Evolutionary conservation across 2,113 vertebrate genomes (phyloP), one percentile per base, ranked within the genome.

Genomic region (Nothocercus julius): DNA sequence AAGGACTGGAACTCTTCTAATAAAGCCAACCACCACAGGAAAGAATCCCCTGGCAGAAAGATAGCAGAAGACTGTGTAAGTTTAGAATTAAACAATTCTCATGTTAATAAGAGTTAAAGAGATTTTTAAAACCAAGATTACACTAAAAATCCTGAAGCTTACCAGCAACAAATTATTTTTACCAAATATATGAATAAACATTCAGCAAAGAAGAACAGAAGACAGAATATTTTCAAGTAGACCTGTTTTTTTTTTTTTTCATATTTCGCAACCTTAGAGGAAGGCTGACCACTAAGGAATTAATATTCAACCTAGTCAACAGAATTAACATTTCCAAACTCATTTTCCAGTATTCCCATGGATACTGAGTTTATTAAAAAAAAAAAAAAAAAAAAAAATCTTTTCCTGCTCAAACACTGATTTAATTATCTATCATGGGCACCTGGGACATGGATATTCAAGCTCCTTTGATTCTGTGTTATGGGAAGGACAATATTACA

Each of bases 1-100:
- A 10, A 99, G 98, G 62, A 99, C 96, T 20, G 99, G 99, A 84
- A 99, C 98, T 98, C 99, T 99, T 97, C 99, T 98, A 95, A 99
- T 99, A 94, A 99, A 99, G 93, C 99, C 99, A 32, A 99, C 89
- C 3, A 99, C 98, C 59, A 99, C 99, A 82, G 99, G 99, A 97
- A 99, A 99, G 98, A 99, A 99, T 6, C 99, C 99, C 98, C 99
- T 99, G 94, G 36, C 96, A 45, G 34, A 22, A 87, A 90, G 49
- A 82, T 17, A 88, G 3, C 17, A 68, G 61, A 67, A 91, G 14
- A 61, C 1, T 30, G 32, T 8, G 32, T 95, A 80, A 93, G 17
- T 62, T 80, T 54, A 47, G 20, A 90, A 58, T 83, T 34, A 51
- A 58, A 30, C 40, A 62, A 51, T 78, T 84, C 19, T 68, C 3